Evolutionary conservation across 2,797 vertebrate species (phyloP).

Genomic region (Siniperca obscura): DNA sequence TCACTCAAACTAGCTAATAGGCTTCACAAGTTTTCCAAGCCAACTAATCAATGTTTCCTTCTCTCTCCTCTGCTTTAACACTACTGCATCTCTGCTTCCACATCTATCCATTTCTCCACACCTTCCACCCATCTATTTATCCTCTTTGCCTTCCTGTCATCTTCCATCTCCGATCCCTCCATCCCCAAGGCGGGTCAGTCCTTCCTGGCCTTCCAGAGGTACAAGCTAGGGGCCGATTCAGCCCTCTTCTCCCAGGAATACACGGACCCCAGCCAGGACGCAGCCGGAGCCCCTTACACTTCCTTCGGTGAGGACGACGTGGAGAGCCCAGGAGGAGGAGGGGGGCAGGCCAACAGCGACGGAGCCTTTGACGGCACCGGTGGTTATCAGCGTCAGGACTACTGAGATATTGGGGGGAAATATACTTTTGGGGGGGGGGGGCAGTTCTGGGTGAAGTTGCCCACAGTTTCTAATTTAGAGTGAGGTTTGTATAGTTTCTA

Average conservation of each 20-base stretch:
- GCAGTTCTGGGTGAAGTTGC: constrained; percentile 18
- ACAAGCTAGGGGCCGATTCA: constrained; percentile 94
- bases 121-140: constrained; percentile 15
- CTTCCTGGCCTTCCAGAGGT: constrained; percentile 93
- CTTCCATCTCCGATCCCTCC: neutral
- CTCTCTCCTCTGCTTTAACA: constrained; percentile 64
- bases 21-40: constrained; percentile 46
- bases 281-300: constrained; percentile 89
- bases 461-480: constrained; percentile 40
- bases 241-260: constrained; percentile 98
- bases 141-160: neutral
- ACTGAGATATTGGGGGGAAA: constrained; percentile 69
- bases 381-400: constrained; percentile 95
- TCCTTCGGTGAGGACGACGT: constrained; percentile 82
- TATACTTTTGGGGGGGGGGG: too few species aligned
- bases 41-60: constrained; percentile 67
- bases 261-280: constrained; percentile 96
- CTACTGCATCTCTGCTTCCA: constrained; percentile 44
- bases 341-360: constrained; percentile 86
- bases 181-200: constrained; percentile 90
- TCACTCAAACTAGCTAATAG: constrained; percentile 48
- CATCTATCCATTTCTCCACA: neutral
- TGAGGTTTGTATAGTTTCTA: constrained; percentile 20
- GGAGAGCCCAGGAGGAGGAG: constrained; percentile 85
- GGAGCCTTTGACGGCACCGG: constrained; percentile 87